phyloP scores from a whole-genome alignment of 2,113 vertebrate species.

The Macaca nemestrina region DNA sequence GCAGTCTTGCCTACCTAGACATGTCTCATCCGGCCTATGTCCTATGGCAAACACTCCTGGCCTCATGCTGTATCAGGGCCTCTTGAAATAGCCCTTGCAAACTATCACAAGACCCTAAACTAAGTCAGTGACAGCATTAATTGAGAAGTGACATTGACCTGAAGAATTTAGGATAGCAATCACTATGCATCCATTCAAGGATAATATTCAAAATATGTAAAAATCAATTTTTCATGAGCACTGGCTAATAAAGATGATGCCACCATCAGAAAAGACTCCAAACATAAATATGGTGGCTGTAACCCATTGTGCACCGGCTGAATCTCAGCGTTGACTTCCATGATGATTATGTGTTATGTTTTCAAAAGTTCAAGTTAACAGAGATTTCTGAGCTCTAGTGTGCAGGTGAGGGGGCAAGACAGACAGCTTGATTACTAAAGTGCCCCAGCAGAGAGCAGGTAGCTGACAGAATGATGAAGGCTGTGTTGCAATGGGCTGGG shows the following conservation, averaged over 20 bases:
- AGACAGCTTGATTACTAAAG: neutral
- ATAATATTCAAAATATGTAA: neutral
- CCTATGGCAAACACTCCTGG: neutral
- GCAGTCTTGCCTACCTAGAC: neutral
- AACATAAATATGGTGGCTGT: neutral
- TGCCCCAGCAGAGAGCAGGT: neutral
- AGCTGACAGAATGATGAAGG: neutral
- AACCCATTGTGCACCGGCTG: neutral
- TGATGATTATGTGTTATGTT: neutral
- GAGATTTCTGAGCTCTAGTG: neutral
- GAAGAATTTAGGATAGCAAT: neutral
- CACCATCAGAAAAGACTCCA: neutral
- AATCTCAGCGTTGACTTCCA: neutral
- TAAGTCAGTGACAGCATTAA: neutral
- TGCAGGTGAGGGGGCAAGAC: neutral
- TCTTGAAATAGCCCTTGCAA: neutral
- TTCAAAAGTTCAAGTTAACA: constrained; percentile 21
- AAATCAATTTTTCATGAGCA: neutral
- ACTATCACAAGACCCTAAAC: neutral
- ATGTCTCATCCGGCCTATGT: neutral
- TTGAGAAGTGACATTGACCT: neutral
- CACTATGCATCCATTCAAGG: neutral
- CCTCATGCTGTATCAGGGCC: neutral
- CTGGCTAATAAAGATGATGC: neutral
- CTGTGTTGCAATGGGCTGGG: neutral